A percentile compares a stretch with the other conserved stretches of the same genome.
These are phyloP conservation scores for Centroberyx gerrardi DNA, from an alignment of 2,797 vertebrate species.

Conservation along the genomic window DNA sequence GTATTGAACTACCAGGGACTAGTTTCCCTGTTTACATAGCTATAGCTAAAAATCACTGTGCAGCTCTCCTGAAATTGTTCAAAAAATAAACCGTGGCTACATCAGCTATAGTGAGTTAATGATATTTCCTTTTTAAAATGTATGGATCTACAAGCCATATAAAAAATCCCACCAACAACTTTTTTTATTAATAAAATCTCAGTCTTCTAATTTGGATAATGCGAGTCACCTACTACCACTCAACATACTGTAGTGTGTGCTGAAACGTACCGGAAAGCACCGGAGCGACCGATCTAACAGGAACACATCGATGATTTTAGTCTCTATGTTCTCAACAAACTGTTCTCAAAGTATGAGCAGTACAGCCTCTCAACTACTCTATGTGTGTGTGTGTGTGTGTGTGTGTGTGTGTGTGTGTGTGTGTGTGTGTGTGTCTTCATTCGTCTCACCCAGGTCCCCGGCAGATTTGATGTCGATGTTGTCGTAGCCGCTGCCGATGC, in stretches of 20 bases:
- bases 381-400: not conserved
- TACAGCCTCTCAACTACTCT: not conserved
- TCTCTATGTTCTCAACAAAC: not conserved
- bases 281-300: not conserved
- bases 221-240: no score
- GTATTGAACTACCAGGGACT: not conserved
- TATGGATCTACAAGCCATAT: no score
- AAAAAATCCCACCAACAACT: no score
- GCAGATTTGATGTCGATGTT: constrained; percentile 99
- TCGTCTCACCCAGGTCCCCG: constrained; percentile 92
- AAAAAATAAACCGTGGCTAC: no score
- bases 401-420: constrained; percentile 4
- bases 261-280: no score
- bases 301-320: not conserved
- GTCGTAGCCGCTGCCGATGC: constrained; percentile 98
- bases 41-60: not conserved
- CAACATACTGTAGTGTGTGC: no score
- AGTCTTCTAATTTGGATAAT: no score
- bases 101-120: no score
- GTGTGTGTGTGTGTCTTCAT: not conserved
- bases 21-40: not conserved
- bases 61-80: no score
- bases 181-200: no score
- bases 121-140: no score
- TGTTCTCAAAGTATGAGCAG: not conserved